Evolutionary conservation across 2,888 invertebrate genomes (phyloP).

Genomic region (Argyresthia goedartella): DNA sequence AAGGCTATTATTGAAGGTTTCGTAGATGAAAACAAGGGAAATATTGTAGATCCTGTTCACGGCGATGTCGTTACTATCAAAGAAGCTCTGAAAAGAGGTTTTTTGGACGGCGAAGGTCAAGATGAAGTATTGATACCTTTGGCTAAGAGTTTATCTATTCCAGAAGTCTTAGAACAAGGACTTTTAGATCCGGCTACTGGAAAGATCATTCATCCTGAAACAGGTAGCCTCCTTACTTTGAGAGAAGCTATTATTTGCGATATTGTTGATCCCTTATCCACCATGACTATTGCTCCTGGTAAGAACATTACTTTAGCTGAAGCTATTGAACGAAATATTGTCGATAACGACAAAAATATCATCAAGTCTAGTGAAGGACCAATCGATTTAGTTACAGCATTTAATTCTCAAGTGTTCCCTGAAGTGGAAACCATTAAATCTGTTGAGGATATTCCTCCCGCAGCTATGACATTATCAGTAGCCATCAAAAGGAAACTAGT

Average conservation of each 20-base stretch:
- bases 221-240: constrained; percentile 82
- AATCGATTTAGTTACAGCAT: constrained; percentile 78
- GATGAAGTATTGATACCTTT: constrained; percentile 84
- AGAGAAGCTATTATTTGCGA: constrained; percentile 90
- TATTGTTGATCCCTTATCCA: constrained; percentile 86
- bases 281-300: constrained; percentile 73
- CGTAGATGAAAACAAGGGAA: constrained; percentile 80
- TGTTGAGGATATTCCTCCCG: constrained; percentile 76
- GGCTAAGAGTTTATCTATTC: constrained; percentile 83
- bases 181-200: constrained; percentile 80
- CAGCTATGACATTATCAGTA: constrained; percentile 86
- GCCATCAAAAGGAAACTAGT: constrained; percentile 82
- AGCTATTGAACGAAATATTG: constrained; percentile 78
- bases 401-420: constrained; percentile 76
- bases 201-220: constrained; percentile 89
- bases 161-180: constrained; percentile 89
- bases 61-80: constrained; percentile 84
- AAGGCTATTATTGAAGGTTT: constrained; percentile 80
- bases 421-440: constrained; percentile 25
- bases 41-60: constrained; percentile 85
- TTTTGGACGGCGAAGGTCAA: constrained; percentile 82
- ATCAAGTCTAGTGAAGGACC: constrained; percentile 74
- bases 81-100: constrained; percentile 86
- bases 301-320: constrained; percentile 80
- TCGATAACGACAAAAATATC: constrained; percentile 78